Base-by-base conservation (phyloP, 2,797 vertebrate species). In the Agapornis canus region DNA sequence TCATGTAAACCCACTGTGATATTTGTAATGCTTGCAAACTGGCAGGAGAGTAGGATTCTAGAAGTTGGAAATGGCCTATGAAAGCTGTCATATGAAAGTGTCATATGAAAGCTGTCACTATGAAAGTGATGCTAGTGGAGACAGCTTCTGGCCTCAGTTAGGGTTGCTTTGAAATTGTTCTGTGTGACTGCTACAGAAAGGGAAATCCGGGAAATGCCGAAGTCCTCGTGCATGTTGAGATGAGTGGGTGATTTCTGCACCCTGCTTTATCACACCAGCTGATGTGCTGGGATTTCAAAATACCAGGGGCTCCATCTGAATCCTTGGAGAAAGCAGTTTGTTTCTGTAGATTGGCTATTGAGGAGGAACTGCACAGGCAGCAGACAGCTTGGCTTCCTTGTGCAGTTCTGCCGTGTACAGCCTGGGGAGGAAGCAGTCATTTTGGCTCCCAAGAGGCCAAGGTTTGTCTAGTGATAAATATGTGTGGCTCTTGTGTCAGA, bases 381-480 rank as follows among this genome's bases (percentile, higher is more conserved):
- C 27, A 12, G 3, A 4, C 0, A 1, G 16, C 69, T 78, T 37
- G 27, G 49, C 70, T 73, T 82, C 59, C 12, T 71, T 0, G 0
- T 5, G 6, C 3, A 1, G 37, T 20, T 60, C 52, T n/a, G 26
- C 29, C 75, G 68, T 1, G 1, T 73, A 57, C 69, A 29, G 61
- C 49, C 31, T 57, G 56, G 52, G 64, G 79, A 92, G 69, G 66
- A 80, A 94, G 48, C 43, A 43, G 81, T 78, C 84, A 51, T 84
- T 82, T 80, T 39, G 11, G 81, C 68, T 93, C 82, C 66, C 5
- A 0, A 40, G 61, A 83, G 95, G 42, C 69, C 78, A 52, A 52
- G 76, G 57, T 43, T 82, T 79, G 69, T 47, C 47, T 52, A 5
- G 73, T 69, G 90, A 82, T 86, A 79, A 78, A 78, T 54, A 43